A percentile compares a stretch with the other conserved stretches of the same genome.
phyloP scores from a whole-genome alignment of 64 coral and sea anemone genomes.

The Montipora cactus region DNA sequence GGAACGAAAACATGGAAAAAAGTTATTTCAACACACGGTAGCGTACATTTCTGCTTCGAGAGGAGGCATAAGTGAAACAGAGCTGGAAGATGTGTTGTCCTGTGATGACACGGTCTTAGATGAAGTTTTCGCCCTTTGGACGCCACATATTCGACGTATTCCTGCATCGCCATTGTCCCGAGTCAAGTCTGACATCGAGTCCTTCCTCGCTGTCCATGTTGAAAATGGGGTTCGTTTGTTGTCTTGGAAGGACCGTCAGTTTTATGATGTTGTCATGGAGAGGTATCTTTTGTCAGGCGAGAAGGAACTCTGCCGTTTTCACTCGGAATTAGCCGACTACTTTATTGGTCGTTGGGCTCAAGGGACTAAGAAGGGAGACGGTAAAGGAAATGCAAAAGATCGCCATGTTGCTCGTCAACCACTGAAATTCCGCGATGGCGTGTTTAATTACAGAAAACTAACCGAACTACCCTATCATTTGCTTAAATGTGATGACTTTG shows the following conservation, averaged over 20 bases:
- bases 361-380: slow-evolving; percentile 70
- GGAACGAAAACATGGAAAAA: slow-evolving; percentile 76
- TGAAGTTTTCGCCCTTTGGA: slow-evolving; percentile 69
- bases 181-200: slow-evolving; percentile 78
- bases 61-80: slow-evolving; percentile 79
- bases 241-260: slow-evolving; percentile 81
- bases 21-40: slow-evolving; percentile 58
- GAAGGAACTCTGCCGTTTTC: slow-evolving; percentile 58
- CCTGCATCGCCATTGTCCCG: slow-evolving; percentile 68
- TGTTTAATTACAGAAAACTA: slow-evolving; percentile 84
- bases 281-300: slow-evolving; percentile 74
- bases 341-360: slow-evolving; percentile 83
- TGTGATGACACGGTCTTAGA: slow-evolving; percentile 84
- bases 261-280: slow-evolving; percentile 84
- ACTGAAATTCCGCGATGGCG: slow-evolving; percentile 53
- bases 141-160: slow-evolving; percentile 71
- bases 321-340: slow-evolving; percentile 77
- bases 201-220: slow-evolving; percentile 69
- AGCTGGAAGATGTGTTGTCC: slow-evolving; percentile 89
- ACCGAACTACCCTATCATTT: slow-evolving; percentile 92
- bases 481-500: slow-evolving; percentile 73
- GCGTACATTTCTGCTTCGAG: slow-evolving; percentile 77
- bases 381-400: slow-evolving; percentile 73
- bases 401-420: slow-evolving; percentile 81
- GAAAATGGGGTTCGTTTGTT: slow-evolving; percentile 78